Evolutionary conservation across 2,113 vertebrate genomes (phyloP), one percentile per base, ranked within the genome.

Genomic region (Excalfactoria chinensis): DNA sequence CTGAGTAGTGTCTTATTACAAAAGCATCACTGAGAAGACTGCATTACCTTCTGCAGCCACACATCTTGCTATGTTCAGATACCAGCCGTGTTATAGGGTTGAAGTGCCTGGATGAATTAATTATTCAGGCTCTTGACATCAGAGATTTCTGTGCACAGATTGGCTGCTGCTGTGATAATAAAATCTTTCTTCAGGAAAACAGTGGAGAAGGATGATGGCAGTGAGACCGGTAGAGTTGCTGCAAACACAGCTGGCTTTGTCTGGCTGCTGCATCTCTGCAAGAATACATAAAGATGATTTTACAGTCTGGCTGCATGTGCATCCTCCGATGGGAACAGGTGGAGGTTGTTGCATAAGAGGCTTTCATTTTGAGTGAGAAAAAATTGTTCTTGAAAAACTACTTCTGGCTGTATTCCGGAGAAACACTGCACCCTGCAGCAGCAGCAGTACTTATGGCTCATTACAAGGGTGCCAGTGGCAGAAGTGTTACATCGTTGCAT

Each of bases 61-160:
- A 22, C 37, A n/a, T 93, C 62, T 77, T 93, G 49, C 91, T 91
- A 81, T 92, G 82, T 88, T 66, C 82, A 60, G 73, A 7, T 92
- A 46, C 88, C 35, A 8, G 28, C 89, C 82, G 85, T 20, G 78
- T 84, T 84, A 67, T 84, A 85, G 90, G 84, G 82, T 95, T 96
- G 59, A 44, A 51, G 94, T 96, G 93, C 85, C 74, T 73, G 94
- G 96, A 97, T 98, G 97, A 97, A 97, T 97, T 97, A 97, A 97
- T 97, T 97, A 97, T 97, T 98, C 96, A 96, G 66, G 86, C 90
- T 94, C 94, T 97, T 98, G 98, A 98, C 97, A 97, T 98, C 98
- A 98, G 96, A 67, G 83, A 80, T 91, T 94, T 95, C 93, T 8
- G 40, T 55, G 21, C 91, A 68, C 84, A 85, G 98, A 98, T 98